These are phyloP conservation scores for Tetraneura akinire DNA, from an alignment of 1,140 invertebrate species.

Conservation along the genomic window DNA sequence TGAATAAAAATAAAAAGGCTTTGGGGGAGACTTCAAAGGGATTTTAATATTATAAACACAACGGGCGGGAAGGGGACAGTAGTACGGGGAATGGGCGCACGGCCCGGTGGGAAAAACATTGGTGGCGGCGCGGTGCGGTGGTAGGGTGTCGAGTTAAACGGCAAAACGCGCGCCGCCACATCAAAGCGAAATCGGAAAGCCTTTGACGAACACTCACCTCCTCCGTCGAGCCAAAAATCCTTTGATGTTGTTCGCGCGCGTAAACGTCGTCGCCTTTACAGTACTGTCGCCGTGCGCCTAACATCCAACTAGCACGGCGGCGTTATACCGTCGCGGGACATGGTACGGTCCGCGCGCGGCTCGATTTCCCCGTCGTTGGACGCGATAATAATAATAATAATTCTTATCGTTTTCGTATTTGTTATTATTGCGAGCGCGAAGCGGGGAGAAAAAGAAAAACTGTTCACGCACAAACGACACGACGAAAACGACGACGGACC, in stretches of 20 bases:
- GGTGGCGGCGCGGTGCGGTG: neutral
- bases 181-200: conserved; percentile 44
- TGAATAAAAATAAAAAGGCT: neutral
- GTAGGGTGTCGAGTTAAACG: conserved; percentile 47
- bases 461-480: neutral
- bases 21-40: conserved; percentile 48
- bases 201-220: conserved; percentile 49
- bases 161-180: conserved; percentile 41
- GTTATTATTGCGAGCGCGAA: too few species aligned
- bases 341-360: neutral
- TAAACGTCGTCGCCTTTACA: conserved; percentile 10
- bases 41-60: conserved; percentile 48
- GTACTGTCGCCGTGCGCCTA: neutral
- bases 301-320: conserved; percentile 23
- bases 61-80: conserved; percentile 1
- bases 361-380: neutral
- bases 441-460: neutral
- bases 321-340: conserved; percentile 14
- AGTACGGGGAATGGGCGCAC: neutral
- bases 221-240: conserved; percentile 24
- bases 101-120: neutral
- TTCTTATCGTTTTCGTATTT: too few species aligned
- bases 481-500: neutral
- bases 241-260: conserved; percentile 28
- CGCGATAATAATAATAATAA: neutral